Percentiles rank a stretch among this genome's conserved stretches.
phyloP scores from a whole-genome alignment of 2,888 invertebrate species.

The Synanthedon myopaeformis region DNA sequence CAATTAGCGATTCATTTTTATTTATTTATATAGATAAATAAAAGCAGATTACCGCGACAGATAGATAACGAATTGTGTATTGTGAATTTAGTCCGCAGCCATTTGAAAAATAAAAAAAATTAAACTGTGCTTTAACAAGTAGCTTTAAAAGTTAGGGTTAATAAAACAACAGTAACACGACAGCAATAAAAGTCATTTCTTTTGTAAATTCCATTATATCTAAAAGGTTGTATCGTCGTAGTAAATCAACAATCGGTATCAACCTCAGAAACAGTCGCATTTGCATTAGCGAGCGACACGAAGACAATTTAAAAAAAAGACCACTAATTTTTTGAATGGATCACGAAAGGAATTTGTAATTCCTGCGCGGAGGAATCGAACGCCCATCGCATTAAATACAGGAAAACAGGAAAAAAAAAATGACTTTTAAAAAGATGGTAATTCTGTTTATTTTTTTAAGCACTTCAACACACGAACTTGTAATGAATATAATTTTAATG shows the following conservation, averaged over 20 bases:
- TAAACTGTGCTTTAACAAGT: too few species aligned
- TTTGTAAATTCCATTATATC: background rate
- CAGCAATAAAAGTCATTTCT: background rate
- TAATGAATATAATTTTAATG: constrained; percentile 41
- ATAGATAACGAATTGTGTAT: too few species aligned
- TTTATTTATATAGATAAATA: too few species aligned
- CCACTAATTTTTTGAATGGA: constrained; percentile 37
- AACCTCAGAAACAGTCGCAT: constrained; percentile 19
- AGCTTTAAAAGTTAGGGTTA: too few species aligned
- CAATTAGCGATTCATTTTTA: too few species aligned
- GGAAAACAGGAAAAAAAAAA: constrained; percentile 39
- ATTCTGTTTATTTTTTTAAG: constrained; percentile 34
- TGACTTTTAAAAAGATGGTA: constrained; percentile 27
- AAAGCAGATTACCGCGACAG: too few species aligned
- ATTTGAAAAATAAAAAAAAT: too few species aligned
- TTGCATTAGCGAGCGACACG: constrained; percentile 22
- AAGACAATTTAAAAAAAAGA: constrained; percentile 19
- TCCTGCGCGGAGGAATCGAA: constrained; percentile 13
- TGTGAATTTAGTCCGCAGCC: too few species aligned
- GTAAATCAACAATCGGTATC: constrained; percentile 35
- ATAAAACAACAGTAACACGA: background rate
- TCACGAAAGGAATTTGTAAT: constrained; percentile 45
- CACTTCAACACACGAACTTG: constrained; percentile 34
- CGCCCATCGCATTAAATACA: constrained; percentile 52
- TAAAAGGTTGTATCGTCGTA: constrained; percentile 1